Evolutionary conservation across 2,888 invertebrate genomes (phyloP).

Genomic region (Byasa hedistus): DNA sequence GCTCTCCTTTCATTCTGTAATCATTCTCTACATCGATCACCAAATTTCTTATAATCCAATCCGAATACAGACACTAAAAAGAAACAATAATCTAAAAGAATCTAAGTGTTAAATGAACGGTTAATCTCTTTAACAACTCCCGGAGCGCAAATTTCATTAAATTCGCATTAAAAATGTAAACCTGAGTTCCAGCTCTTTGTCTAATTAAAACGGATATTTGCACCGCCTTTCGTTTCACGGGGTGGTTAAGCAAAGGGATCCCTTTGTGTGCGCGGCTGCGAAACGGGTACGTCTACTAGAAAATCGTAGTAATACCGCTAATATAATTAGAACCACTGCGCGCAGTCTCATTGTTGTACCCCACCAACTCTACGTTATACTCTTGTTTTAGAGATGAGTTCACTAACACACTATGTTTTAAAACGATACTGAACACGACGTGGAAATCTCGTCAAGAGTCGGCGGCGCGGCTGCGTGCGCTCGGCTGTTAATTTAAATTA

Average conservation of each 20-base stretch:
- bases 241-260: conserved; percentile 24
- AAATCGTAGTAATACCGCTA: conserved; percentile 29
- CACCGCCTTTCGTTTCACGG: conserved; percentile 23
- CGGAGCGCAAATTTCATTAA: conserved; percentile 27
- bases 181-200: conserved; percentile 28
- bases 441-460: too few species aligned
- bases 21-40: too few species aligned
- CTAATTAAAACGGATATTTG: conserved; percentile 31
- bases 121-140: conserved; percentile 13
- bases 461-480: too few species aligned
- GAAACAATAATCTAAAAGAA: not conserved
- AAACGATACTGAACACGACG: too few species aligned
- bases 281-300: conserved; percentile 23
- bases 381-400: not conserved
- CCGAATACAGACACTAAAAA: not conserved
- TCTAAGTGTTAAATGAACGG: conserved; percentile 4
- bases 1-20: too few species aligned
- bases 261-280: conserved; percentile 24
- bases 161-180: conserved; percentile 26
- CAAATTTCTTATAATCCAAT: too few species aligned
- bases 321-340: conserved; percentile 24
- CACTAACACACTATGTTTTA: not conserved
- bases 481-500: conserved; percentile 28
- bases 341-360: conserved; percentile 8
- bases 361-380: not conserved